Conservation (phyloP, 2,888 invertebrate genomes). For the Lottia gigantea region DNA sequence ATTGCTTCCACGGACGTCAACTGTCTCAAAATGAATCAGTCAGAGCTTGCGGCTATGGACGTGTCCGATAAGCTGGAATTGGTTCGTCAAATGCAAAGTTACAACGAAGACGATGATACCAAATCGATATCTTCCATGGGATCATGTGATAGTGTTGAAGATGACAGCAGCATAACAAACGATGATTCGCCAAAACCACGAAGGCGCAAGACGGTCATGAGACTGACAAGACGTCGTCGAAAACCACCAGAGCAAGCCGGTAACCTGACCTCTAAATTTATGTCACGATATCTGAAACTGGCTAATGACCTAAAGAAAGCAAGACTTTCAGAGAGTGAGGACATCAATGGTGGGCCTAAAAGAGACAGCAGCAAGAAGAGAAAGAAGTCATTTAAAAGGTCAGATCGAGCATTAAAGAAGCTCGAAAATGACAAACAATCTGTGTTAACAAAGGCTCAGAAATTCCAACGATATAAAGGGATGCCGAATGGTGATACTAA, state of each 20-base stretch:
- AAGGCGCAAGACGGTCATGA: constrained; percentile 44
- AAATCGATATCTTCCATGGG: constrained; percentile 47
- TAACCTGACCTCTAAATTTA: constrained; percentile 46
- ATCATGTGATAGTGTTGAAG: constrained; percentile 43
- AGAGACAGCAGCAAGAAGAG: constrained; percentile 41
- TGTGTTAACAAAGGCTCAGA: constrained; percentile 48
- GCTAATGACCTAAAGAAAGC: constrained; percentile 52
- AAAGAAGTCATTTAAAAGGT: constrained; percentile 36
- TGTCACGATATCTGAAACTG: constrained; percentile 53
- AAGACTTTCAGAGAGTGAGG: constrained; percentile 20
- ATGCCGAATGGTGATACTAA: constrained; percentile 1
- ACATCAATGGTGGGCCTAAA: constrained; percentile 26
- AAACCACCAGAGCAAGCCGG: constrained; percentile 38
- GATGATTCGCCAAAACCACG: constrained; percentile 50
- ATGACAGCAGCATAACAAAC: constrained; percentile 48
- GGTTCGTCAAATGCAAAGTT: constrained; percentile 53
- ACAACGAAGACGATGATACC: constrained; percentile 53
- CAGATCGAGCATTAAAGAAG: constrained; percentile 39
- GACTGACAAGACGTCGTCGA: constrained; percentile 41
- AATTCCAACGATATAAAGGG: constrained; percentile 28
- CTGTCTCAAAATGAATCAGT: constrained; percentile 55
- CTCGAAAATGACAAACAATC: constrained; percentile 42
- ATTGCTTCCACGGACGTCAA: constrained; percentile 90
- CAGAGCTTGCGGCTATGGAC: constrained; percentile 51
- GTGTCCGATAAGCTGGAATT: constrained; percentile 53